phyloP scores from a whole-genome alignment of 2,797 vertebrate genomes.

The Neostethus bicornis region DNA sequence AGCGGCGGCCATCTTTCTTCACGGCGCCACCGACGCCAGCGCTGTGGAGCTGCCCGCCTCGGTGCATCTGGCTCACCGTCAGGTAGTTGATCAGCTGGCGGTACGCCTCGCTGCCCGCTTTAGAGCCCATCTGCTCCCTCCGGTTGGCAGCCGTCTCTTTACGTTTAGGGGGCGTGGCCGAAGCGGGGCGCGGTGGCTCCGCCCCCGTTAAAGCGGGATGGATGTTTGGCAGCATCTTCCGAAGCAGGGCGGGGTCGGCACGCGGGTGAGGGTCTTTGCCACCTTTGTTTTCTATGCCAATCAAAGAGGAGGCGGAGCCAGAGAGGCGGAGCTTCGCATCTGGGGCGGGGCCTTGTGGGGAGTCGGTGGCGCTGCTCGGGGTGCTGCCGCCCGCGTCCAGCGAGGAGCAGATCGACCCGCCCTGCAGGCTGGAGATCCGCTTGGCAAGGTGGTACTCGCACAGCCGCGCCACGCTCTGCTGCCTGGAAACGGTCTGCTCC shows the following conservation, averaged over 20 bases:
- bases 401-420: slow-evolving; percentile 91
- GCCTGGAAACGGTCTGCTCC: slow-evolving; percentile 86
- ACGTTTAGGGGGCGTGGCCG: slow-evolving; percentile 86
- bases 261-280: slow-evolving; percentile 90
- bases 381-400: slow-evolving; percentile 90
- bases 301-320: slow-evolving; percentile 77
- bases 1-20: slow-evolving; percentile 77
- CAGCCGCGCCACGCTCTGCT: slow-evolving; percentile 86
- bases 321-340: slow-evolving; percentile 79
- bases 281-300: slow-evolving; percentile 66
- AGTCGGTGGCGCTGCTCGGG: slow-evolving; percentile 86
- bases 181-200: slow-evolving; percentile 85
- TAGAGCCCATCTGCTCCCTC: slow-evolving; percentile 68
- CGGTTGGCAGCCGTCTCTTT: slow-evolving; percentile 88
- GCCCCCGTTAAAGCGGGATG: slow-evolving; percentile 82
- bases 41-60: slow-evolving; percentile 78
- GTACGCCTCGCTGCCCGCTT: slow-evolving; percentile 78
- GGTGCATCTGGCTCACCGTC: slow-evolving; percentile 82
- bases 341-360: slow-evolving; percentile 82
- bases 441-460: slow-evolving; percentile 94
- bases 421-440: slow-evolving; percentile 90
- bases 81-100: slow-evolving; percentile 81
- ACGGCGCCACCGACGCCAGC: slow-evolving; percentile 75
- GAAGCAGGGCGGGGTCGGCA: slow-evolving; percentile 87
- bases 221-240: slow-evolving; percentile 90